Base-by-base conservation (phyloP, 2,113 vertebrate genomes). In the Elanoides forficatus region DNA sequence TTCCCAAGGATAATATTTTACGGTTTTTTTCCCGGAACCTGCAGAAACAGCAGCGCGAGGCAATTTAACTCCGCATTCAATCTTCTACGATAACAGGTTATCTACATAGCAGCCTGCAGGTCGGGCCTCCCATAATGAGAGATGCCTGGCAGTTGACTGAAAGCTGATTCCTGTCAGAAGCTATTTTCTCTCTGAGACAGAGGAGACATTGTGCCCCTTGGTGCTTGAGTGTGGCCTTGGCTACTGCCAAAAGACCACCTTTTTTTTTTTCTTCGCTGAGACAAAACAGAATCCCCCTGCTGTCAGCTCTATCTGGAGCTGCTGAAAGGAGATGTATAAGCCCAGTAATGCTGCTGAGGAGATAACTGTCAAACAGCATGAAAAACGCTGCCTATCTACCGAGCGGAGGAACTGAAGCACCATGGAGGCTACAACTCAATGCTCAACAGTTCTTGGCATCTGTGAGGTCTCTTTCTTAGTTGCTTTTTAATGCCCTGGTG, bases 151-250 rank as follows among this genome's bases (percentile, higher is more conserved):
- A 95, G 97, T 97, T 97, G 97, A 97, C 98, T 98, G 98, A 98
- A 98, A 98, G 98, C 97, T 95, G 98, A 98, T 98, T 98, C 98
- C 98, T 98, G 97, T 98, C 98, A 98, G 98, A 92, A 98, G 97
- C 94, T 97, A 97, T 97, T 98, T 98, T 98, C 98, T 98, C 95
- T 88, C 82, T 1, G 52, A 98, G 97, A 99, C 98, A 98, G 97
- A 98, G 93, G 96, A 88, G 80, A 98, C 98, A 98, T 98, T 98
- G 98, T 98, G 95, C 97, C 98, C 98, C 93, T 93, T 79, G 52
- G 91, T 98, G 97, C 98, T 98, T 30, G 50, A 98, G 97, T 94
- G 81, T 97, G 93, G 96, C 97, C 97, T 89, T 66, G 84, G 85
- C 76, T 95, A 88, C 92, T 88, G 92, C 88, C 94, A 88, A 96